Base-by-base conservation (phyloP, 2,888 invertebrate genomes). In the Sinohyriopsis cumingii region DNA sequence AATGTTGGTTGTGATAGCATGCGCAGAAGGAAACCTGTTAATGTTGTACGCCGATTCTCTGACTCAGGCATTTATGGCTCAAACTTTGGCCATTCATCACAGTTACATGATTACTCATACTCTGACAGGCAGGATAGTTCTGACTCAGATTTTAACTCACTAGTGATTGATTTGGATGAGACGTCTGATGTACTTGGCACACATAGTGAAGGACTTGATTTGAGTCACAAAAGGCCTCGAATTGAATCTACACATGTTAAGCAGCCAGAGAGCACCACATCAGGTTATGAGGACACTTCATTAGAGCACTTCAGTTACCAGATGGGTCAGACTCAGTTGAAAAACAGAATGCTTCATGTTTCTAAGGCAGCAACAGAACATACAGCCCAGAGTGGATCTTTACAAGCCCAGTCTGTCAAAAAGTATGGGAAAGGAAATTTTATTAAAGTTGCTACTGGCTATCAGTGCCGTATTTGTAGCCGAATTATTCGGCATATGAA, bases 371-470 rank as follows among this genome's bases (percentile, higher is more conserved):
- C 68, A 9, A 59, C 63, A 1, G 45, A 45, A 15, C 45, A 45
- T 45, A 45, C 45, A 45, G 24, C 57, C 6, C 55, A 45, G 4
- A 60, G 56, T 53, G 66, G 68, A 19, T 20, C 60, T 18, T n/a
- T 59, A 45, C 63, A 69, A 4, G 77, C 73, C 54, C 67, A 69
- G 28, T 72, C 76, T 7, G 73, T 72, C 5, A 77, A 77, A 55
- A 77, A 77, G 61, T 77, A 77, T 61, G 77, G 77, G 7, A 77
- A 77, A 67, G 77, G 77, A 55, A 77, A 77, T 59, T 77, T 77
- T 72, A 75, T 77, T 25, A 77, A 77, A 62, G 77, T 77, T 22
- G 63, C 75, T 3, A 77, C 77, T 5, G 77, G 77, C 18, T 77
- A 77, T 64, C 77, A 77, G 72, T 77, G 77, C 57, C 62, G 77